Percentiles rank a stretch among this genome's conserved stretches.
Evolutionary conservation across 2,797 vertebrate species (phyloP).

Genomic region (Sebastes oblongus): DNA sequence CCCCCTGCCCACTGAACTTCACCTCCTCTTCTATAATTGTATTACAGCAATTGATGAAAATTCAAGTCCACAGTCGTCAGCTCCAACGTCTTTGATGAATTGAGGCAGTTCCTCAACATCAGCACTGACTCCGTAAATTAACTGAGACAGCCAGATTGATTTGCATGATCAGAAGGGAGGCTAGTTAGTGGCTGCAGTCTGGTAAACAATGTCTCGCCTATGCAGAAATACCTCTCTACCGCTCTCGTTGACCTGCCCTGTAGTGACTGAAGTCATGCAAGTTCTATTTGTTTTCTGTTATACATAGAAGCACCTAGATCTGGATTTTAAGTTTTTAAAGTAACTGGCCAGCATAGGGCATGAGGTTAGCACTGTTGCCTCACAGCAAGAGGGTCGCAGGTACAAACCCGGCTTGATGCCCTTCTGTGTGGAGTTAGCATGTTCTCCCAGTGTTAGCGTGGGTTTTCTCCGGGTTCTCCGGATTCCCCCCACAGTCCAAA

Average conservation of each 20-base stretch:
- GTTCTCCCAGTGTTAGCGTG: too few species aligned
- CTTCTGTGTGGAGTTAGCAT: too few species aligned
- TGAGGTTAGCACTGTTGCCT: too few species aligned
- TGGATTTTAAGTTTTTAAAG: too few species aligned
- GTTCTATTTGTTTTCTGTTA: too few species aligned
- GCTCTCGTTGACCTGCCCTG: background rate
- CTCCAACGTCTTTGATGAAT: conserved; percentile 27
- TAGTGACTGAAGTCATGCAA: too few species aligned
- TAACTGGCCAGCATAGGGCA: too few species aligned
- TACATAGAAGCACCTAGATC: too few species aligned
- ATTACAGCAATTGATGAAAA: conserved; percentile 38
- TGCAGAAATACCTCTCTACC: background rate
- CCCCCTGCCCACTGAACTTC: conserved; percentile 5
- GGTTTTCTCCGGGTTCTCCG: too few species aligned
- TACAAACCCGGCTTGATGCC: too few species aligned
- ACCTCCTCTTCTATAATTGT: conserved; percentile 26
- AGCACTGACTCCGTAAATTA: conserved; percentile 16
- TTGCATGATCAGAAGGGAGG: conserved; percentile 26
- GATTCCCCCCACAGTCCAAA: too few species aligned
- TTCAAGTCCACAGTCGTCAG: conserved; percentile 4
- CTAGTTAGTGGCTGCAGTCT: conserved; percentile 8
- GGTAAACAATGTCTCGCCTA: conserved; percentile 14
- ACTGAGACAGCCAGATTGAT: conserved; percentile 35
- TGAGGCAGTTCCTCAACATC: conserved; percentile 25
- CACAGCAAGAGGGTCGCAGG: too few species aligned